Evolutionary conservation across 2,113 vertebrate species (phyloP).

Genomic region (Limanda limanda): DNA sequence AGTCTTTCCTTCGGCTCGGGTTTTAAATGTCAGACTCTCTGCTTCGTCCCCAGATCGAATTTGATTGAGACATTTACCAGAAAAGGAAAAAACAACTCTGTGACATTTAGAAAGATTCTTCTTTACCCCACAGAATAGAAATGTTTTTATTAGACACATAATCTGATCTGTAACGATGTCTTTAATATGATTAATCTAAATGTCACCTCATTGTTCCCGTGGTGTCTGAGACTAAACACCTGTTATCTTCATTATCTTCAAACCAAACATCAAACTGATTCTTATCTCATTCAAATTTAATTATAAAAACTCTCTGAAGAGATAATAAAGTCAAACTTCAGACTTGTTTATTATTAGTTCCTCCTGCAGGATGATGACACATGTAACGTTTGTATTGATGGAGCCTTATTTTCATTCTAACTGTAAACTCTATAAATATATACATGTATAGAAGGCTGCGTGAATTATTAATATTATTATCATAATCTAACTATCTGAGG

Average conservation of each 20-base stretch:
- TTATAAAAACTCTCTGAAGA: background rate
- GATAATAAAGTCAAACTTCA: background rate
- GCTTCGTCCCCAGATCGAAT: background rate
- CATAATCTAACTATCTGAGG: too few species aligned
- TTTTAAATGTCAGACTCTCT: conserved; percentile 61
- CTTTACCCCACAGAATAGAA: background rate
- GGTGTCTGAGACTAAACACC: background rate
- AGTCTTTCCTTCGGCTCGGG: background rate
- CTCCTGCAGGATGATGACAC: too few species aligned
- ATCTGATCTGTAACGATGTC: conserved; percentile 14
- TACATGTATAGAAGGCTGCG: too few species aligned
- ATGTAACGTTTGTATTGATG: too few species aligned
- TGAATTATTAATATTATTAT: too few species aligned
- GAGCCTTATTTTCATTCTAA: background rate
- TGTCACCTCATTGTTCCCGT: conserved; percentile 8
- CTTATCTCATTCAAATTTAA: background rate
- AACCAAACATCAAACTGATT: background rate
- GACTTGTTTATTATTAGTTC: too few species aligned
- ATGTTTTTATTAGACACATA: conserved; percentile 25
- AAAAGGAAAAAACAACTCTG: conserved; percentile 30
- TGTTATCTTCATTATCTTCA: background rate
- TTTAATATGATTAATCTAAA: conserved; percentile 33
- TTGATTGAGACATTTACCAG: conserved; percentile 64
- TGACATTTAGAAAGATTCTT: conserved; percentile 59
- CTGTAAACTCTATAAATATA: too few species aligned